A percentile compares a stretch with the other conserved stretches of the same genome.
phyloP scores from a whole-genome alignment of 2,888 invertebrate genomes.

The Tetanocera ferruginea region DNA sequence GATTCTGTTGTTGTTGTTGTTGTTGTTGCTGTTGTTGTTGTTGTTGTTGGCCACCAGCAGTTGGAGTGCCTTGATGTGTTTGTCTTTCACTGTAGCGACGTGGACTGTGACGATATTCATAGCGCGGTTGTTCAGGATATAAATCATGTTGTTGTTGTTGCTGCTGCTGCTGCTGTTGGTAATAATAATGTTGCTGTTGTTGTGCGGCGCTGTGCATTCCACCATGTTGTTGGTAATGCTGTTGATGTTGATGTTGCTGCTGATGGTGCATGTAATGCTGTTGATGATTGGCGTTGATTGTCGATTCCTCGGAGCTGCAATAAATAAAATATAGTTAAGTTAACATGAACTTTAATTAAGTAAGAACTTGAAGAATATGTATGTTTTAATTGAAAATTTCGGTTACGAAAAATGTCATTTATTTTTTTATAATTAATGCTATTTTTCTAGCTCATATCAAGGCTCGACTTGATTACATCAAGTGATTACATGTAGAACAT shows the following conservation, averaged over 20 bases:
- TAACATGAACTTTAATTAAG: conserved; percentile 50
- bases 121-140: conserved; percentile 64
- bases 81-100: conserved; percentile 65
- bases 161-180: conserved; percentile 52
- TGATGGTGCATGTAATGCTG: conserved; percentile 38
- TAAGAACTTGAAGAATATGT: neutral
- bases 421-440: too few species aligned
- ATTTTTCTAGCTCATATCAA: too few species aligned
- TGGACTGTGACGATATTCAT: conserved; percentile 66
- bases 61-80: conserved; percentile 57
- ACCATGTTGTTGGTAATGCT: conserved; percentile 52
- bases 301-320: conserved; percentile 68
- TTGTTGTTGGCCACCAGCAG: conserved; percentile 40
- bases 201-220: conserved; percentile 24
- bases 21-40: conserved; percentile 51
- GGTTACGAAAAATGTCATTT: too few species aligned
- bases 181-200: conserved; percentile 45
- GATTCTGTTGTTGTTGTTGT: conserved; percentile 57
- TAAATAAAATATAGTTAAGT: conserved; percentile 63
- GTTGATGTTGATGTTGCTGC: conserved; percentile 49
- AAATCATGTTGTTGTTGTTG: conserved; percentile 59
- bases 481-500: too few species aligned
- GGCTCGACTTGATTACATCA: neutral
- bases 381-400: neutral
- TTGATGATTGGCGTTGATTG: conserved; percentile 62